These are phyloP conservation scores for Catostylus mosaicus DNA, from an alignment of 30 jellyfish, hydroid and myxozoan genomes.

Conservation along the genomic window DNA sequence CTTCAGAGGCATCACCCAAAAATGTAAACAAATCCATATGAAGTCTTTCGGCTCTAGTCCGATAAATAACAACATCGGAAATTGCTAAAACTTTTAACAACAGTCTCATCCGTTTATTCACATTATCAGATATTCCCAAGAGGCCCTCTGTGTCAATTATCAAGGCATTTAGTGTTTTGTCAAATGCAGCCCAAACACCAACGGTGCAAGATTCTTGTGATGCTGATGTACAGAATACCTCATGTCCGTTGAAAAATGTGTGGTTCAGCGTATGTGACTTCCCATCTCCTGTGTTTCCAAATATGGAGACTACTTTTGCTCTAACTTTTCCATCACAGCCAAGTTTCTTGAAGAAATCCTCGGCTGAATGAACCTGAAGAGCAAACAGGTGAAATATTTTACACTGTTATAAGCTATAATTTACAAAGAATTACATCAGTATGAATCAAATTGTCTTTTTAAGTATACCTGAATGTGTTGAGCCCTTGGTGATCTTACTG, in stretches of 20 bases:
- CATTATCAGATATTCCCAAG: conserved; percentile 94
- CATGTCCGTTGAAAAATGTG: conserved; percentile 92
- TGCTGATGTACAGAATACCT: conserved; percentile 87
- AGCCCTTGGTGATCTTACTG: no score
- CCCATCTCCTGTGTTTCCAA: conserved; percentile 99
- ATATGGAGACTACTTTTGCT: conserved; percentile 92
- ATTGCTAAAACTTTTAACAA: conserved; percentile 91
- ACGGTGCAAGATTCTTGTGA: conserved; percentile 98
- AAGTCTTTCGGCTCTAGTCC: conserved; percentile 98
- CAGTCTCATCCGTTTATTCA: conserved; percentile 96
- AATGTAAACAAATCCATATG: conserved; percentile 98
- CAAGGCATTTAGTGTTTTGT: conserved; percentile 72
- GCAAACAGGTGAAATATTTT: not conserved
- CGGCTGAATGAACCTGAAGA: conserved; percentile 70
- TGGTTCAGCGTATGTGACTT: conserved; percentile 96
- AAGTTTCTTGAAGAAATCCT: conserved; percentile 65
- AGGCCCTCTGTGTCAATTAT: conserved; percentile 97
- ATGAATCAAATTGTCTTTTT: no score
- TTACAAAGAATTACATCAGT: no score
- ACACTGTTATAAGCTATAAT: no score
- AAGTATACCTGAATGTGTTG: no score
- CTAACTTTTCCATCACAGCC: conserved; percentile 75
- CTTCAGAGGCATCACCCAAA: conserved; percentile 99
- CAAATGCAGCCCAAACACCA: conserved; percentile 99
- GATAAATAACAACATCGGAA: conserved; percentile 94